Evolutionary conservation across 2,113 vertebrate species (phyloP), one percentile per base, ranked within the genome.

Genomic region (Nesogale talazaci): DNA sequence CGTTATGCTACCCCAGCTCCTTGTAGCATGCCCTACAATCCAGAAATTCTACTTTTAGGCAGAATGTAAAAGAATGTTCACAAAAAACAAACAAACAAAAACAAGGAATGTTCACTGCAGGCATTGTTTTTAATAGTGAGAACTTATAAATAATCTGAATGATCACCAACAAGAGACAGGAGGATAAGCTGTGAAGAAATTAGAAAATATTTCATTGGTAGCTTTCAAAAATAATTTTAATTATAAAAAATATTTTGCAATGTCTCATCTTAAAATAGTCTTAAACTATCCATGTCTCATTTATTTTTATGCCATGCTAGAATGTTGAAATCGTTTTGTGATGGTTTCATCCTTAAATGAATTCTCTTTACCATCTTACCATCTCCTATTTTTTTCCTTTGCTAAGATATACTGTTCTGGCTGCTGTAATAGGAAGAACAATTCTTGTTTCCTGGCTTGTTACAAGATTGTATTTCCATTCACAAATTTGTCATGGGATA

Each of bases 381-480:
- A 94, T 90, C 27, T 88, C 82, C 74, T 89, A 80, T 80, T 78
- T 70, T 92, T 90, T 90, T 94, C 85, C 95, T 95, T 95, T 92
- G 76, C 83, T 92, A 90, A 91, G 72, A 92, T 94, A 93, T 93
- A 75, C 88, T 93, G 94, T 91, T 92, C 76, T 86, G 80, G 79
- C 84, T 86, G 38, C 79, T 94, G 56, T 89, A 90, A 86, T 46
- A 94, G 88, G 79, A 92, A 92, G 91, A 96, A 93, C 89, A 97
- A 94, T 94, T 65, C 92, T 92, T 95, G 95, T 86, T 94, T 91
- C 94, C 91, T 88, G 80, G 81, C 76, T 96, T 95, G 89, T 96
- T 97, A 96, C 85, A 93, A 92, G 89, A 96, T 93, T 93, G 88
- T 95, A 90, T 96, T 95, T 96, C 89, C 93, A 94, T 90, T 95